Evolutionary conservation across 2,888 invertebrate species (phyloP).

Genomic region (Pollenia labialis): DNA sequence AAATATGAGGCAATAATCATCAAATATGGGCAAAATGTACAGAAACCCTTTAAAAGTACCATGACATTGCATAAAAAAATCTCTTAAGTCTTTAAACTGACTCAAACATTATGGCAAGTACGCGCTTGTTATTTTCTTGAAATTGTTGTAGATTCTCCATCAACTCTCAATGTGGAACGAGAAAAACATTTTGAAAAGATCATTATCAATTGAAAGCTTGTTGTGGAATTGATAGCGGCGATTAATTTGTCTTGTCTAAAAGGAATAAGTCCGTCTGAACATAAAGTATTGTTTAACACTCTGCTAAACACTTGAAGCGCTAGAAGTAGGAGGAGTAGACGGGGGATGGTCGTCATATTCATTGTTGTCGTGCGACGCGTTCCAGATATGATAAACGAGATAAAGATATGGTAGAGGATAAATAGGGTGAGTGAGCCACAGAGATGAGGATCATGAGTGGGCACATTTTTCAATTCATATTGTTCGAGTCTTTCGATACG

Average conservation of each 20-base stretch:
- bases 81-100: conserved; percentile 36
- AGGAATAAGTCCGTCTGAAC: conserved; percentile 33
- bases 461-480: conserved; percentile 46
- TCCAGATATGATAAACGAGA: conserved; percentile 62
- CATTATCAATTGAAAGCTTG: conserved; percentile 71
- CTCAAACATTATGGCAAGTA: conserved; percentile 35
- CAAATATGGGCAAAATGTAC: conserved; percentile 21
- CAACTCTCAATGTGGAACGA: conserved; percentile 27
- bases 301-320: conserved; percentile 37
- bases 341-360: conserved; percentile 40
- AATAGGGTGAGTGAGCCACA: conserved; percentile 23
- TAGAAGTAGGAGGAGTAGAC: conserved; percentile 50
- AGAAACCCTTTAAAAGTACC: conserved; percentile 47
- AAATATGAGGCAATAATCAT: conserved; percentile 62
- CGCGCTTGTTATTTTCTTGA: conserved; percentile 16
- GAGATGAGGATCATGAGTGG: conserved; percentile 57
- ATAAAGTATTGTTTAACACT: conserved; percentile 54
- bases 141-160: conserved; percentile 21
- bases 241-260: conserved; percentile 82
- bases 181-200: conserved; percentile 55
- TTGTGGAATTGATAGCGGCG: conserved; percentile 81
- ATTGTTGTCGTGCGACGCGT: conserved; percentile 64
- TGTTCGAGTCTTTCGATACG: neutral
- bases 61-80: conserved; percentile 63
- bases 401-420: conserved; percentile 30